Conservation (phyloP, 2,797 vertebrate genomes). For the Bradypodion ventrale region DNA sequence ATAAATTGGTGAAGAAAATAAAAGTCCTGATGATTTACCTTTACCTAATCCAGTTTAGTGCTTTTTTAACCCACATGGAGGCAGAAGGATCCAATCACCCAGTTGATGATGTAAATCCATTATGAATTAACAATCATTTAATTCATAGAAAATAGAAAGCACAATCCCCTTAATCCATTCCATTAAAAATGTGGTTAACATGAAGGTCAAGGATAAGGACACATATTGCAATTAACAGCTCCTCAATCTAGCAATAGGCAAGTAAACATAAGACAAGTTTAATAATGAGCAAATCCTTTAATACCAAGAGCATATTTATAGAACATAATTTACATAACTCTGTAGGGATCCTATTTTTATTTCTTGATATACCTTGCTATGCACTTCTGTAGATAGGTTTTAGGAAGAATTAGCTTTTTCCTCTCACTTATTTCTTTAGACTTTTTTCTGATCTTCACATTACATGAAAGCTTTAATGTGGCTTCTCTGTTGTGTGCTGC, state of each 20-base stretch:
- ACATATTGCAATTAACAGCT: slow-evolving; percentile 63
- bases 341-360: slow-evolving; percentile 45
- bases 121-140: slow-evolving; percentile 44
- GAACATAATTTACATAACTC: slow-evolving; percentile 56
- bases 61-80: slow-evolving; percentile 1
- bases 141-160: slow-evolving; percentile 66
- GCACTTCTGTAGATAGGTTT: slow-evolving; percentile 50
- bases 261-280: slow-evolving; percentile 59
- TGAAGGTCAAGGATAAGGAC: slow-evolving; percentile 66
- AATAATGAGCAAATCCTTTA: slow-evolving; percentile 67
- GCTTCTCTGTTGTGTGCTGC: slow-evolving; percentile 45
- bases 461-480: slow-evolving; percentile 24
- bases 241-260: slow-evolving; percentile 52
- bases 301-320: slow-evolving; percentile 55
- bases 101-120: slow-evolving; percentile 29
- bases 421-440: slow-evolving; percentile 34
- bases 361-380: slow-evolving; percentile 50
- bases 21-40: slow-evolving; percentile 1
- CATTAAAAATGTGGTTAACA: slow-evolving; percentile 62
- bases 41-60: slow-evolving; percentile 10
- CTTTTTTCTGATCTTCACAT: slow-evolving; percentile 38
- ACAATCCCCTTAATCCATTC: slow-evolving; percentile 57
- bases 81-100: not conserved
- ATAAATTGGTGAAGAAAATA: not conserved
- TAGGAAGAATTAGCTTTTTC: slow-evolving; percentile 35